Evolutionary conservation across 2,797 vertebrate genomes (phyloP).

Genomic region (Etheostoma perlongum): DNA sequence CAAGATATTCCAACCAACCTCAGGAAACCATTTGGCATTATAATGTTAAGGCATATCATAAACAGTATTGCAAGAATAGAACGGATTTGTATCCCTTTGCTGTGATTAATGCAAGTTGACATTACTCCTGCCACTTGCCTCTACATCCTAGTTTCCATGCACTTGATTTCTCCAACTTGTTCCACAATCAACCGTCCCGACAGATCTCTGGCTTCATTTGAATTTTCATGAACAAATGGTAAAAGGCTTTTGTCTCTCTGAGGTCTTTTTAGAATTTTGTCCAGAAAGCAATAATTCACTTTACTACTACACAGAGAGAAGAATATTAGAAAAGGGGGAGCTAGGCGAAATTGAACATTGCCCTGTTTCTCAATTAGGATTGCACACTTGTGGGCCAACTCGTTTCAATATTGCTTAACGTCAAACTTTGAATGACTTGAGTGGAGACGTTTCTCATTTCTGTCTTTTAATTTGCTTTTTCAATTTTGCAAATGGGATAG

Average conservation of each 20-base stretch:
- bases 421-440: conserved; percentile 53
- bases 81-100: conserved; percentile 12
- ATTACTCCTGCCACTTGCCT: conserved; percentile 2
- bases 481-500: conserved; percentile 70
- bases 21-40: not conserved
- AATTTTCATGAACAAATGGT: conserved; percentile 56
- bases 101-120: conserved; percentile 25
- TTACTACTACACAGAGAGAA: conserved; percentile 36
- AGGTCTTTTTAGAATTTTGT: conserved; percentile 51
- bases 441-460: conserved; percentile 55
- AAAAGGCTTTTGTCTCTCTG: conserved; percentile 51
- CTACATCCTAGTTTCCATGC: not conserved
- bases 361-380: conserved; percentile 55
- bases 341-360: conserved; percentile 42
- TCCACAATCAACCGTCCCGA: conserved; percentile 16
- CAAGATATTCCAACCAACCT: not conserved
- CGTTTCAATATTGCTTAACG: conserved; percentile 54
- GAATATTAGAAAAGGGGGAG: conserved; percentile 40
- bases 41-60: not conserved
- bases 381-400: conserved; percentile 29
- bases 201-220: conserved; percentile 52
- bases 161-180: conserved; percentile 37
- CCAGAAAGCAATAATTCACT: conserved; percentile 58
- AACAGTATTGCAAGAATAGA: not conserved
- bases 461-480: conserved; percentile 72